Evolutionary conservation across 2,888 invertebrate genomes (phyloP), one percentile per base, ranked within the genome.

Genomic region (Acronicta alni): DNA sequence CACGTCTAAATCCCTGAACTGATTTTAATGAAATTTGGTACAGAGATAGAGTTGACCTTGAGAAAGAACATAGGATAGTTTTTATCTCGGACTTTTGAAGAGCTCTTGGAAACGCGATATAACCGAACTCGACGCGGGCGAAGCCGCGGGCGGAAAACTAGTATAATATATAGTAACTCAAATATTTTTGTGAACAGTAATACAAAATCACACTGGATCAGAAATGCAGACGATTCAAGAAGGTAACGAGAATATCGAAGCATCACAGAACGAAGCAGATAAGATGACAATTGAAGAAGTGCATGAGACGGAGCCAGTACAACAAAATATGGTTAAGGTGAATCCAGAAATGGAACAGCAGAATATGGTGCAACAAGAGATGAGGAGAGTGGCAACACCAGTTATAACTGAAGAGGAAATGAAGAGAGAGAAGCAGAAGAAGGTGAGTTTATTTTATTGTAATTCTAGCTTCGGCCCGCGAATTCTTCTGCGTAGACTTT

Each of bases 371-470:
- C 46, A 45, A 8, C 23, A 57, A 16, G 17, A 55, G 32, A 45
- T 57, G 60, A 57, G 30, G 42, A 57, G 61, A 57, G 54, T 35
- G 43, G 54, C 38, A 47, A 61, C 55, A 17, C 67, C 39, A n/a
- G 26, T 42, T 7, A 53, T 35, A 51, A 57, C 43, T 2, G 89
- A 87, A 39, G 89, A 90, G 17, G 90, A 90, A 59, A 83, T 80
- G 15, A 87, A 77, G 52, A 79, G 82, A 20, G 90, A 90, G 45
- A 89, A 91, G 37, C 86, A 90, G 64, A 90, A 88, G 58, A 92
- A 91, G 89, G 92, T 93, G 71, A 45, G 82, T 49, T 5, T 15
- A 20, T 23, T 20, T 23, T n/a, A n/a, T n/a, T n/a, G n/a, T n/a
- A n/a, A n/a, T n/a, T n/a, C n/a, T n/a, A n/a, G n/a, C n/a, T n/a